These are phyloP conservation scores for Apotomis capreana DNA, from an alignment of 2,888 invertebrate genomes.

Conservation along the genomic window DNA sequence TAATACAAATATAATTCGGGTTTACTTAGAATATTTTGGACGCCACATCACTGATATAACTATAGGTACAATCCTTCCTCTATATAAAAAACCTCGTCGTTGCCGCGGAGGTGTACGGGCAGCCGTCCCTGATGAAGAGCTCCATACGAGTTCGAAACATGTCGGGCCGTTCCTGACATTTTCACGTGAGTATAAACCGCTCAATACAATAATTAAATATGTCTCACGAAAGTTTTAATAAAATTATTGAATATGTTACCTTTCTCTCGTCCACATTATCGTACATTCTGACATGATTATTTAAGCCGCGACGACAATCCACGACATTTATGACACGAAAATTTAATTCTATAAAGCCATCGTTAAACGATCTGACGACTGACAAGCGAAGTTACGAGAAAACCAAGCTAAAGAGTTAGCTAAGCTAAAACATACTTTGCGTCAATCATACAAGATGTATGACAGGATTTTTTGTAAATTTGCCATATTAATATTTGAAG, in stretches of 20 bases:
- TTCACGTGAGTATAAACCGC: too few species aligned
- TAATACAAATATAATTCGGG: too few species aligned
- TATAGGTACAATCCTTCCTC: too few species aligned
- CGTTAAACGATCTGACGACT: conserved; percentile 37
- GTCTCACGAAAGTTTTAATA: too few species aligned
- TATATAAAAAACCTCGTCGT: too few species aligned
- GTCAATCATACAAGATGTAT: not conserved
- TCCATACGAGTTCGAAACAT: too few species aligned
- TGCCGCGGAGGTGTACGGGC: too few species aligned
- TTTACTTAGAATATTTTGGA: too few species aligned
- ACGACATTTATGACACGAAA: conserved; percentile 52
- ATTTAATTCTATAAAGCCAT: conserved; percentile 46
- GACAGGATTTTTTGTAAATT: not conserved
- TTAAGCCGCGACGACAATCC: conserved; percentile 50
- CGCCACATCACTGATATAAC: too few species aligned
- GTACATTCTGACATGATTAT: conserved; percentile 46
- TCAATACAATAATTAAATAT: too few species aligned
- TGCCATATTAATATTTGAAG: conserved; percentile 18
- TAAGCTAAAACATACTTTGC: not conserved
- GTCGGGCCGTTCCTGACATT: too few species aligned
- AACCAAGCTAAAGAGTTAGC: conserved; percentile 44
- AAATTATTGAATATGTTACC: not conserved
- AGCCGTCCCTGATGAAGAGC: too few species aligned
- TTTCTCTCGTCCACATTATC: not conserved
- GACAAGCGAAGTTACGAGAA: conserved; percentile 30